A percentile compares a stretch with the other conserved stretches of the same genome.
Evolutionary conservation across 2,888 invertebrate genomes (phyloP).

Genomic region (Rapana venosa): DNA sequence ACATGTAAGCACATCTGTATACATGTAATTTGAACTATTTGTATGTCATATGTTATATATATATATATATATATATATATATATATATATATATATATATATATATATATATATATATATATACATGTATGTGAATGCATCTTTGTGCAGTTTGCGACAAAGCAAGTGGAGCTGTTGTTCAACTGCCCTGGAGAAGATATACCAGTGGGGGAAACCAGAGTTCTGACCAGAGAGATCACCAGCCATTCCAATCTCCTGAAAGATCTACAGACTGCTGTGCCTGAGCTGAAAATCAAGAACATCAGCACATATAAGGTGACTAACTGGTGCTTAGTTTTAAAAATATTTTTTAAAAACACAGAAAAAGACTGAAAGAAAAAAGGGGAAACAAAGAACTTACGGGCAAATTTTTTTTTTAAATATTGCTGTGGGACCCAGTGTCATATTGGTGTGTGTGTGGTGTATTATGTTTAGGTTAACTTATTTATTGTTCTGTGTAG

Average conservation of each 20-base stretch:
- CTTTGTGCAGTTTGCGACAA: conserved; percentile 23
- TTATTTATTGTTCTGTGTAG: no score
- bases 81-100: no score
- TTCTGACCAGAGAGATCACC: conserved; percentile 56
- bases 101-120: background rate
- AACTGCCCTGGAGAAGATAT: conserved; percentile 24
- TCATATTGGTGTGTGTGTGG: no score
- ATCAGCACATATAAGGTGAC: background rate
- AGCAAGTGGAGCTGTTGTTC: conserved; percentile 60
- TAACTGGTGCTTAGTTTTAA: no score
- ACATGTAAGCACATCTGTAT: background rate
- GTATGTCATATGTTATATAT: background rate
- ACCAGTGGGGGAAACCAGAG: background rate
- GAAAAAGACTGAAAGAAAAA: no score
- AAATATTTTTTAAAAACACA: no score
- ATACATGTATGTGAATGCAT: background rate
- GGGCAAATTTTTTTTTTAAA: no score
- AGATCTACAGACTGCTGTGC: conserved; percentile 54
- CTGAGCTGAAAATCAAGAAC: conserved; percentile 58
- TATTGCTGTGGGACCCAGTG: no score
- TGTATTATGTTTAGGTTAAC: no score
- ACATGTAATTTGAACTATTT: background rate
- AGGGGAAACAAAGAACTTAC: no score
- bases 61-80: no score
- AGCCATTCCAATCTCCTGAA: conserved; percentile 50